These are phyloP conservation scores for Coptodon rendalli DNA, from an alignment of 2,113 vertebrate genomes.

Conservation along the genomic window DNA sequence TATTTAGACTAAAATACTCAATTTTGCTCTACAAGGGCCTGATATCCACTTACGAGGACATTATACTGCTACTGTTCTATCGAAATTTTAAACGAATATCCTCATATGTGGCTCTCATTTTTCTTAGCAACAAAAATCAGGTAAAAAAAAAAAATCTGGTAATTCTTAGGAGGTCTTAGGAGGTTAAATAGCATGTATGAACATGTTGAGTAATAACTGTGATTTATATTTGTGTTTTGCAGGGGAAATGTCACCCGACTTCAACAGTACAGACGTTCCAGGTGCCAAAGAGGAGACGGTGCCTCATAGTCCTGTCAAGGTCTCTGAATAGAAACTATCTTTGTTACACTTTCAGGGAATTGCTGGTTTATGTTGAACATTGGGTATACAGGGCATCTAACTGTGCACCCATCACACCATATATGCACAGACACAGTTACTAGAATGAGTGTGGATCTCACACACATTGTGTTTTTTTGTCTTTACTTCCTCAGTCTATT, in stretches of 20 bases:
- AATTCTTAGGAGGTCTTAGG: too few relatives aligned
- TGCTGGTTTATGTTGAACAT: neutral
- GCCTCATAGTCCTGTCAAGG: conserved; percentile 44
- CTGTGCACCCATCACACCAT: neutral
- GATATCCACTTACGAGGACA: neutral
- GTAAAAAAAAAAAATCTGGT: too few relatives aligned
- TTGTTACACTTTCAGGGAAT: neutral
- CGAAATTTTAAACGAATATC: neutral
- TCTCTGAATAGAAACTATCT: neutral
- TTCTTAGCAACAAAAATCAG: too few relatives aligned
- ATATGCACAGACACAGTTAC: neutral
- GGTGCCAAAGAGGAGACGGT: conserved; percentile 53
- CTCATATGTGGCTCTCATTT: too few relatives aligned
- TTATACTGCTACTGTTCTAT: neutral
- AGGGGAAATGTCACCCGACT: conserved; percentile 59
- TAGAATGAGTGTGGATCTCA: neutral
- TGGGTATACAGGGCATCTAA: neutral
- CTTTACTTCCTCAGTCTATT: conserved; percentile 67
- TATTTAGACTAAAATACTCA: neutral
- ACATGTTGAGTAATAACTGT: neutral
- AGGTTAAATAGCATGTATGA: neutral
- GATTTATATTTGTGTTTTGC: neutral
- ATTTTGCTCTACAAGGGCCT: neutral
- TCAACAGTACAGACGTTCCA: conserved; percentile 63
- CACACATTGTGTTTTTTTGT: neutral